Evolutionary conservation across 2,113 vertebrate genomes (phyloP), one percentile per base, ranked within the genome.

Genomic region (Atrichornis clamosus): DNA sequence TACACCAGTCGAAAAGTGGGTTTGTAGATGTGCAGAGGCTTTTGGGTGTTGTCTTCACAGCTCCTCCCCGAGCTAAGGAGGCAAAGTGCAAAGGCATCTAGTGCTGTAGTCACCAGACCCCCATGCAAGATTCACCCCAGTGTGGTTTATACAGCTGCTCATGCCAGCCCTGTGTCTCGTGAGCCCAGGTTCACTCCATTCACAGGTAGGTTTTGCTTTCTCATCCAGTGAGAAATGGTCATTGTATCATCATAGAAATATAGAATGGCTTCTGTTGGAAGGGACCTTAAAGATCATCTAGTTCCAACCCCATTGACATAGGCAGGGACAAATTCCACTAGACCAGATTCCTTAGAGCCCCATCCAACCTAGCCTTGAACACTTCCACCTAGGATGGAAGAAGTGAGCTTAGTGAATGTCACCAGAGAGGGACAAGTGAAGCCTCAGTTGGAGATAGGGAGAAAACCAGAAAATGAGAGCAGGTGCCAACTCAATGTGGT

Each of bases 141-240:
- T 6, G 7, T 32, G 23, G 35, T 44, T 86, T 37, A 6, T 47
- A 16, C 27, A 63, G 49, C 52, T 3, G 5, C 4, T 35, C 1
- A 3, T 82, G 52, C 58, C 50, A 50, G 15, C 33, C 53, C 30
- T 60, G 20, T 50, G 69, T 30, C 47, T 78, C 0, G 2, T 27
- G 37, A 59, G 39, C 41, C 23, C 30, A 7, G 2, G n/a, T n/a
- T n/a, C n/a, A n/a, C n/a, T 59, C 46, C 3, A 0, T 82, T 53
- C 44, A n/a, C 7, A 3, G 19, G 16, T 17, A n/a, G 55, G 26
- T 49, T 89, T 72, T 1, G 1, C 58, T 69, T 94, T 39, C 27
- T 55, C 70, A 81, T 50, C 47, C 62, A 52, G 15, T 22, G 37
- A 22, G 62, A 52, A 79, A n/a, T 0, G 0, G 7, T 32, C 30